phyloP scores from a whole-genome alignment of 2,797 vertebrate genomes.

The Prionace glauca region DNA sequence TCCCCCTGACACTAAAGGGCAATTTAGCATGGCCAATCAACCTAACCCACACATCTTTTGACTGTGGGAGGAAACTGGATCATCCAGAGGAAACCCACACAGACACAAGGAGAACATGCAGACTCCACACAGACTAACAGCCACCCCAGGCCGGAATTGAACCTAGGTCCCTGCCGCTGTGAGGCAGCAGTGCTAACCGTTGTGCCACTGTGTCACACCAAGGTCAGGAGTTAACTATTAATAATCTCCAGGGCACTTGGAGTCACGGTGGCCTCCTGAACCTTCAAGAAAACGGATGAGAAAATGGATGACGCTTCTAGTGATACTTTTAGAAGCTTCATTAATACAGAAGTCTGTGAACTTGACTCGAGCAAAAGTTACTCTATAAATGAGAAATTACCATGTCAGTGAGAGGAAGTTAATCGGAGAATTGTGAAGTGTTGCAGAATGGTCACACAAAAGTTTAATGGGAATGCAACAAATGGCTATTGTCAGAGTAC shows the following conservation, averaged over 20 bases:
- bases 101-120: too few relatives aligned
- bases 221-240: background rate
- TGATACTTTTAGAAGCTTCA: background rate
- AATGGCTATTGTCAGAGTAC: background rate
- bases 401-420: background rate
- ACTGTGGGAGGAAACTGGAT: too few relatives aligned
- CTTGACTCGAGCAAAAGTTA: background rate
- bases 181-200: too few relatives aligned
- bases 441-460: background rate
- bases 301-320: background rate
- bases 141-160: too few relatives aligned
- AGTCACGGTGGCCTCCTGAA: background rate
- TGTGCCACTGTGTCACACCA: too few relatives aligned
- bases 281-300: background rate
- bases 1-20: too few relatives aligned
- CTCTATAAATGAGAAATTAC: too few relatives aligned
- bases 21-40: too few relatives aligned
- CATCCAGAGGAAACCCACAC: too few relatives aligned
- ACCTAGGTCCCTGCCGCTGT: too few relatives aligned
- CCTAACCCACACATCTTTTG: too few relatives aligned
- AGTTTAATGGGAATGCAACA: background rate
- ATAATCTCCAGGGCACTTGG: background rate
- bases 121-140: too few relatives aligned
- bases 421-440: background rate
- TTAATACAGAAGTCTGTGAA: background rate